Conservation (phyloP, 2,113 vertebrate genomes). For the Rhea pennata region DNA sequence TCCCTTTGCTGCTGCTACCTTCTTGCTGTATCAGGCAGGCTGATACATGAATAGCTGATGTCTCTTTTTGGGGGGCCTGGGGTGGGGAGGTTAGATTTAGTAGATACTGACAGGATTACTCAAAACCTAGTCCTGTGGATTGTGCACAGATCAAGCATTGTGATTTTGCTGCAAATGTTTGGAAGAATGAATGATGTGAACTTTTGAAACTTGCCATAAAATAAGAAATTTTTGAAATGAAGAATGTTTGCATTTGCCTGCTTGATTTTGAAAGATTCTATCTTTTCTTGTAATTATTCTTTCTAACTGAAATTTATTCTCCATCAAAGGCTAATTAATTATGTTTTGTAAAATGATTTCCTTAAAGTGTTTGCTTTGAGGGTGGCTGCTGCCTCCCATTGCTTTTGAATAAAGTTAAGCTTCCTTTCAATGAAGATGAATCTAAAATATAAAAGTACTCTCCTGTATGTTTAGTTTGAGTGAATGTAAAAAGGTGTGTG, state of each 20-base stretch:
- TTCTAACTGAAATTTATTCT: neutral
- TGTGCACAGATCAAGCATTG: neutral
- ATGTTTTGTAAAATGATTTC: neutral
- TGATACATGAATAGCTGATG: neutral
- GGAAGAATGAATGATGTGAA: neutral
- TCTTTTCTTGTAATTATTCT: neutral
- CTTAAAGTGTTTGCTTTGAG: neutral
- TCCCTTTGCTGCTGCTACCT: neutral
- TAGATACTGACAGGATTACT: neutral
- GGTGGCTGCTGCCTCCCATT: neutral
- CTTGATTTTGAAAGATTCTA: neutral
- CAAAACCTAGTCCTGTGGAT: neutral
- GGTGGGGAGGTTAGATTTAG: neutral
- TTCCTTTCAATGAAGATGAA: neutral
- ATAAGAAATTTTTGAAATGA: neutral
- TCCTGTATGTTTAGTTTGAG: neutral
- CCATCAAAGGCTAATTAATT: neutral
- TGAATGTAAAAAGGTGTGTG: neutral
- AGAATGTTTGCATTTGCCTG: neutral
- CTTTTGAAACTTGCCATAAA: neutral
- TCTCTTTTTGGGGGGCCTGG: fast-evolving
- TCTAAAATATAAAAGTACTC: neutral
- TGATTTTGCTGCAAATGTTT: neutral
- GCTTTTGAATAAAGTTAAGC: neutral
- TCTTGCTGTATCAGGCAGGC: neutral